phyloP scores from a whole-genome alignment of 2,888 invertebrate genomes.

The Sthenelais limicola region DNA sequence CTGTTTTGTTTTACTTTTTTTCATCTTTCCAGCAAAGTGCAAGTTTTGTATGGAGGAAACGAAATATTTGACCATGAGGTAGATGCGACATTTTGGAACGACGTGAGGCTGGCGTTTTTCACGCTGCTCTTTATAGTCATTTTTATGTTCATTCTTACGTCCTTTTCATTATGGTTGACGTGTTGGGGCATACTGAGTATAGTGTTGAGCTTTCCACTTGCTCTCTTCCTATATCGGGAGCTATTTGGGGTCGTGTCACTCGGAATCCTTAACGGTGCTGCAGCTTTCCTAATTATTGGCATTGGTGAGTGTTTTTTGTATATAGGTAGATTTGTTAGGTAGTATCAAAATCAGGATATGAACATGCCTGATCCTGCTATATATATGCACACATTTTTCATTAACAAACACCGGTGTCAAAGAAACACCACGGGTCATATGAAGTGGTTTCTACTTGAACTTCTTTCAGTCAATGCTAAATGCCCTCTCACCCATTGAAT shows the following conservation, averaged over 20 bases:
- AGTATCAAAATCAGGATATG: too few relatives aligned
- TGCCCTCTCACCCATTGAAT: too few relatives aligned
- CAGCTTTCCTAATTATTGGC: slow-evolving; percentile 69
- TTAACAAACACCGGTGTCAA: too few relatives aligned
- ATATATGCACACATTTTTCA: too few relatives aligned
- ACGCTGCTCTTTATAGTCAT: slow-evolving; percentile 58
- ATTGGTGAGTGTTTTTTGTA: slow-evolving; percentile 65
- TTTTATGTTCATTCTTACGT: slow-evolving; percentile 64
- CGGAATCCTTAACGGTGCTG: slow-evolving; percentile 68
- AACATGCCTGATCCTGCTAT: too few relatives aligned
- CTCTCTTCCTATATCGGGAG: slow-evolving; percentile 65
- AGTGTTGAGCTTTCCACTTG: slow-evolving; percentile 63
- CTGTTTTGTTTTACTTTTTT: neutral
- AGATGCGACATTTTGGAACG: slow-evolving; percentile 64
- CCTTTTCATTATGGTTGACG: slow-evolving; percentile 66
- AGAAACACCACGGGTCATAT: too few relatives aligned
- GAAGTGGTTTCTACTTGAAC: too few relatives aligned
- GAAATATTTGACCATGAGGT: slow-evolving; percentile 69
- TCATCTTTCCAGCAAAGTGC: slow-evolving; percentile 58
- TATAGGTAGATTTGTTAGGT: too few relatives aligned
- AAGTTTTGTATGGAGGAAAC: slow-evolving; percentile 67
- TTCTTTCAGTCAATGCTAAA: too few relatives aligned
- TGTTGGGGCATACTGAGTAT: slow-evolving; percentile 61
- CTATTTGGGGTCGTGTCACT: slow-evolving; percentile 61
- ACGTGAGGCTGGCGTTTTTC: slow-evolving; percentile 61